Evolutionary conservation across 2,888 invertebrate genomes (phyloP), one percentile per base, ranked within the genome.

Genomic region (Monoplex corrugatus): DNA sequence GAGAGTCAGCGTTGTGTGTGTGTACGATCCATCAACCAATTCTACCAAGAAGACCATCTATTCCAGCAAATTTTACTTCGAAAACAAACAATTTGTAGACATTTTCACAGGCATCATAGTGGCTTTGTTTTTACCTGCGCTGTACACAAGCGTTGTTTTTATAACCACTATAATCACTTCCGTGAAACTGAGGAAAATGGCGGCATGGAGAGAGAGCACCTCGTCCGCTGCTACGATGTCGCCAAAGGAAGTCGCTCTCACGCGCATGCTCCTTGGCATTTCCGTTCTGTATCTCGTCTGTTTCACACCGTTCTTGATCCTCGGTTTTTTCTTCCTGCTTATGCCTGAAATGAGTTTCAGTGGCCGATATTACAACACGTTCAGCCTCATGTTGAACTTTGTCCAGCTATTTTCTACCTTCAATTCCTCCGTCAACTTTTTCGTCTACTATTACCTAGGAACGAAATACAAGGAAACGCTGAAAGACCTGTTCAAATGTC

Each of bases 131-230:
- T 6, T 88, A 16, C 88, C 88, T 23, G 40, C 16, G 19, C 50
- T 50, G 50, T 19, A 10, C 10, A 50, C 50, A 10, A 50, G 50
- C 50, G 8, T 13, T 19, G 19, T 50, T 50, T 50, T 19, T 13
- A 50, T 50, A 10, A 50, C 19, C 50, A 19, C 50, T 50, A 50
- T 19, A 50, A 50, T 19, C 50, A 50, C 50, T 50, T 10, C 50
- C 16, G 23, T 83, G 44, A 83, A 68, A 68, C 83, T 88, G 82
- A 82, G 68, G 13, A 40, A 88, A 43, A 80, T 83, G 83, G 83
- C 68, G 68, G 68, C 83, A 23, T 88, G 88, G 88, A 80, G 88
- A 23, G 44, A 83, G 88, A 40, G 44, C 43, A 83, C 88, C 16
- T 83, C 88, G 1, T 88, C 83, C 0, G 82, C 82, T 1, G n/a